These are phyloP conservation scores for Lophius americanus DNA, from an alignment of 2,797 vertebrate species.

Conservation along the genomic window DNA sequence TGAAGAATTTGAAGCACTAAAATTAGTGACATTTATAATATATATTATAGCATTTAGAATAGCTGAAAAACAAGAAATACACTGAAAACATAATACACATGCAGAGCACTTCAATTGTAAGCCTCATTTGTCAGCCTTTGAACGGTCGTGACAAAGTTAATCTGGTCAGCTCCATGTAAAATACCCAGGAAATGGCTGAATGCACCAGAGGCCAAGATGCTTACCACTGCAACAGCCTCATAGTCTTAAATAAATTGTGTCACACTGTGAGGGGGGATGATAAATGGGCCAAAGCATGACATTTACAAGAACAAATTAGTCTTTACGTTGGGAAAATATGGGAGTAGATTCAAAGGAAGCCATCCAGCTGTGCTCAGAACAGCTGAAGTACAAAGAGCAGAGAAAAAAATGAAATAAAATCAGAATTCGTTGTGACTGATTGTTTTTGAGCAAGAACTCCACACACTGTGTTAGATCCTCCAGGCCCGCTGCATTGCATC, in stretches of 20 bases:
- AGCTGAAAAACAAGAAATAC: not conserved
- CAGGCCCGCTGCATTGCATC: slow-evolving; percentile 67
- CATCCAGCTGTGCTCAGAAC: slow-evolving; percentile 49
- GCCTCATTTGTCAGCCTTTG: slow-evolving; percentile 25
- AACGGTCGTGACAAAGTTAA: slow-evolving; percentile 27
- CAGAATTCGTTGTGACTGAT: slow-evolving; percentile 62
- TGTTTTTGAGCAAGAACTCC: slow-evolving; percentile 72
- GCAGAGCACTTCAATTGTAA: slow-evolving; percentile 6
- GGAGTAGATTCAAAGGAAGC: slow-evolving; percentile 38
- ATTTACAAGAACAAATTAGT: slow-evolving; percentile 58
- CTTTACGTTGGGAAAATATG: slow-evolving; percentile 24
- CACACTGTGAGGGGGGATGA: slow-evolving; percentile 46
- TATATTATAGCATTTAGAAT: not conserved
- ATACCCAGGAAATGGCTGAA: slow-evolving; percentile 26
- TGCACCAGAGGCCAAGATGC: slow-evolving; percentile 30
- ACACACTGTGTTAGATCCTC: slow-evolving; percentile 67
- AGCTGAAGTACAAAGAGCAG: slow-evolving; percentile 58
- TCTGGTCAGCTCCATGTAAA: slow-evolving; percentile 30
- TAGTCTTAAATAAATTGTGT: slow-evolving; percentile 54
- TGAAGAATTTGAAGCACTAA: not conserved
- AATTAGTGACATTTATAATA: no score
- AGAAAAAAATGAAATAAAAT: slow-evolving; percentile 47
- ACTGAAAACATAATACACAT: not conserved
- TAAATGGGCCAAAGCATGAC: slow-evolving; percentile 51
- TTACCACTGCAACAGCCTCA: slow-evolving; percentile 36